Conservation (phyloP, 1,140 invertebrate species). For the Coenobita brevimanus region DNA sequence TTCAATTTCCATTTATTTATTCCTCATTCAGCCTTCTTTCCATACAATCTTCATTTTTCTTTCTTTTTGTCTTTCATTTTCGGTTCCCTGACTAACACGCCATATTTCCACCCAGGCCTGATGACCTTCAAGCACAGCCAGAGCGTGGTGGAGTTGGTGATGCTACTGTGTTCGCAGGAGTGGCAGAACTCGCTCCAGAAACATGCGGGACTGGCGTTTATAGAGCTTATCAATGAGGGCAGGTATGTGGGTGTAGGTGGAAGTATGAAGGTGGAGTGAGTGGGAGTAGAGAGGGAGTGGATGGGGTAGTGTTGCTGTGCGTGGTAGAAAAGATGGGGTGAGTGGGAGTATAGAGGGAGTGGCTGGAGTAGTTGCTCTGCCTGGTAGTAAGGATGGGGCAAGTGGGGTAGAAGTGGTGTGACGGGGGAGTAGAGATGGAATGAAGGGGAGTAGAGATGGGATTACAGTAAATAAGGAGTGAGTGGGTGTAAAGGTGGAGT, state of each 20-base stretch:
- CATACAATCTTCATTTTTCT: no score
- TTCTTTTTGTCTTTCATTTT: no score
- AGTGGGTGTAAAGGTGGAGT: neutral
- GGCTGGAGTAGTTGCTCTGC: neutral
- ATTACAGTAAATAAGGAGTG: neutral
- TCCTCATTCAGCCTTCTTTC: no score
- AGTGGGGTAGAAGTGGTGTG: neutral
- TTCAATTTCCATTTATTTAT: no score
- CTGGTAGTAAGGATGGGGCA: no score
- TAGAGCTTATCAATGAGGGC: constrained; percentile 99
- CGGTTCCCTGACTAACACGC: no score
- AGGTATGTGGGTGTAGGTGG: constrained; percentile 75
- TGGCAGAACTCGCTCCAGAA: constrained; percentile 99
- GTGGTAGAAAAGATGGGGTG: neutral
- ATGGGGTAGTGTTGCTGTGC: neutral
- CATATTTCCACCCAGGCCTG: constrained; percentile 81
- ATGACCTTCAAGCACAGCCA: constrained; percentile 97
- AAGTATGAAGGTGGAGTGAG: neutral
- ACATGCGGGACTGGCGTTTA: constrained; percentile 98
- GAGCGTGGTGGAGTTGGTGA: constrained; percentile 97
- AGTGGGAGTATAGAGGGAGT: neutral
- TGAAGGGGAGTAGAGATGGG: neutral
- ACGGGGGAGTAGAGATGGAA: no score
- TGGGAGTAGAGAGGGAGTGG: neutral
- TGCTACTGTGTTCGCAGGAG: constrained; percentile 99